phyloP scores from a whole-genome alignment of 2,888 invertebrate genomes.

The Sceliomorpha sp. region DNA sequence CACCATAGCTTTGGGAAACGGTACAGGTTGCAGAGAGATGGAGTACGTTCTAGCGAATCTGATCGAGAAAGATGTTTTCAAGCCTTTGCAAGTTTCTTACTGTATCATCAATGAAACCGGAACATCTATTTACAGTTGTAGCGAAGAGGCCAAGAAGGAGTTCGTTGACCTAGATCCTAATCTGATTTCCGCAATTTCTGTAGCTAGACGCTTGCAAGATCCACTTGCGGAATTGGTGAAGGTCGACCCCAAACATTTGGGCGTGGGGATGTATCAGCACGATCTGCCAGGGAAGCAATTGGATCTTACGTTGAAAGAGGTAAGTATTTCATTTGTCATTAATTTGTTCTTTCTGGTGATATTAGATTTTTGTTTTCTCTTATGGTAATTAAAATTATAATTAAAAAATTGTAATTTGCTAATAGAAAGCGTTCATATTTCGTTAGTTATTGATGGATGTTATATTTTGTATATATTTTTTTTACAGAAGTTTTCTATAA shows the following conservation, averaged over 20 bases:
- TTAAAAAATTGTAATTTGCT: neutral
- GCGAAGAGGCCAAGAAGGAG: constrained; percentile 90
- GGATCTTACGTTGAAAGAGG: constrained; percentile 87
- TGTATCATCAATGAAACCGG: constrained; percentile 95
- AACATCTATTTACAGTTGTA: constrained; percentile 95
- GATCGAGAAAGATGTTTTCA: constrained; percentile 83
- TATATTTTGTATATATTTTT: too few relatives aligned
- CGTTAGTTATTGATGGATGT: too few relatives aligned
- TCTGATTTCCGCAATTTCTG: constrained; percentile 87
- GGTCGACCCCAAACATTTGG: constrained; percentile 94
- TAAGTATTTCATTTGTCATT: constrained; percentile 46
- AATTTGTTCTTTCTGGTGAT: neutral
- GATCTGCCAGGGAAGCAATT: constrained; percentile 91
- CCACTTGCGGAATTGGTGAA: constrained; percentile 95
- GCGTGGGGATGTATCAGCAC: constrained; percentile 98
- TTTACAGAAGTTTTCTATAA: too few relatives aligned
- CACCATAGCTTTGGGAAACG: constrained; percentile 94
- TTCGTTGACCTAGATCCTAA: constrained; percentile 92
- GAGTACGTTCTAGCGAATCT: constrained; percentile 87
- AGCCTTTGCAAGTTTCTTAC: constrained; percentile 84
- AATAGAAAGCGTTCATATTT: neutral
- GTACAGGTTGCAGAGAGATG: constrained; percentile 93
- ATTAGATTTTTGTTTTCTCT: neutral
- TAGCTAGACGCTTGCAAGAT: constrained; percentile 93
- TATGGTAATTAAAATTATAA: neutral